Evolutionary conservation across 2,113 vertebrate genomes (phyloP).

Genomic region (Setophaga petechia): DNA sequence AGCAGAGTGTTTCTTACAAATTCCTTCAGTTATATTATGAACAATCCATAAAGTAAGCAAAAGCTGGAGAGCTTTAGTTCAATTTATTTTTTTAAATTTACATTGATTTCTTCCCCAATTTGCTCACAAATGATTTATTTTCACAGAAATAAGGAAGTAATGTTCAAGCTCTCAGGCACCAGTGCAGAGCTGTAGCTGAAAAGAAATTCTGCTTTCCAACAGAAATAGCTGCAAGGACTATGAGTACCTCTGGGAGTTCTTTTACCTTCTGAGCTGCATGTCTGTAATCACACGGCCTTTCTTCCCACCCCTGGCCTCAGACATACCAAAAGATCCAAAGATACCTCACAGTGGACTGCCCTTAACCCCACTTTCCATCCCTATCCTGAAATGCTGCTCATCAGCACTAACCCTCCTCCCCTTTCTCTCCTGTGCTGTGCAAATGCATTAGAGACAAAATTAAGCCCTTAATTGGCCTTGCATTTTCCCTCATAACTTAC

Average conservation of each 20-base stretch:
- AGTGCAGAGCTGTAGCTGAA: not conserved
- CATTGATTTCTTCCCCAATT: not conserved
- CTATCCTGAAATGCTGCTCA: not conserved
- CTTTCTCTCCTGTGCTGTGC: not conserved
- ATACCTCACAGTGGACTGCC: not conserved
- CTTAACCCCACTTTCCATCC: not conserved
- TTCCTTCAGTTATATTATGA: not conserved
- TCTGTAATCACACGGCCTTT: not conserved
- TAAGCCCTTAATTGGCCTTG: not conserved
- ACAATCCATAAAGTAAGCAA: not conserved
- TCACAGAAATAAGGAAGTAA: not conserved
- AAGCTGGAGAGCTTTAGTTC: rapidly evolving
- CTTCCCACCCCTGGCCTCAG: not conserved
- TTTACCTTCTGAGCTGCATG: not conserved
- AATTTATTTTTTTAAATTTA: not conserved
- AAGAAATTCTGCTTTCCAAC: not conserved
- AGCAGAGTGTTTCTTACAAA: not conserved
- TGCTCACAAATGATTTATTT: not conserved
- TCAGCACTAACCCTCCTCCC: not conserved
- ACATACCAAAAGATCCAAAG: not conserved
- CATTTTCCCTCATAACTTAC: not conserved
- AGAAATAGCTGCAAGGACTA: not conserved
- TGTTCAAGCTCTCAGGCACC: not conserved
- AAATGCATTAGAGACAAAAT: not conserved
- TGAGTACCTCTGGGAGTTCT: not conserved